These are phyloP conservation scores for Pterobdella sp. DNA, from an alignment of 2,888 invertebrate genomes.

Conservation along the genomic window DNA sequence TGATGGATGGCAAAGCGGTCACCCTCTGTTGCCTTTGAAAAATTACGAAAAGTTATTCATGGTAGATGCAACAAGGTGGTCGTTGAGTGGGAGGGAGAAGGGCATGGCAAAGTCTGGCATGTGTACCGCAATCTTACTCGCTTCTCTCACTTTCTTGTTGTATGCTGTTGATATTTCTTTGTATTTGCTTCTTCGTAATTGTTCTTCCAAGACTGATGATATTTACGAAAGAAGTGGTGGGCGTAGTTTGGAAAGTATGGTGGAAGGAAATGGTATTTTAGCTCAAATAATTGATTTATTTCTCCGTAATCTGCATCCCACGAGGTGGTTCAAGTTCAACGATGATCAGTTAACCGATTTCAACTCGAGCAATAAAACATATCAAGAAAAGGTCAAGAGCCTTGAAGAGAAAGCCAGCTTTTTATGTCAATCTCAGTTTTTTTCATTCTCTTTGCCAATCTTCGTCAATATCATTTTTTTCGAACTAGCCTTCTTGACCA, in stretches of 20 bases:
- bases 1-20: conserved; percentile 14
- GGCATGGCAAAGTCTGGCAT: conserved; percentile 39
- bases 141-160: conserved; percentile 38
- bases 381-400: conserved; percentile 27
- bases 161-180: conserved; percentile 39
- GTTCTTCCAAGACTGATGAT: not conserved
- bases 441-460: not conserved
- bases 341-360: not conserved
- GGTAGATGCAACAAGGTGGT: conserved; percentile 39
- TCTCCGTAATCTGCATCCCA: conserved; percentile 37
- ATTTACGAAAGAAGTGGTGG: conserved; percentile 25
- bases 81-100: conserved; percentile 39
- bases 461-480: conserved; percentile 29
- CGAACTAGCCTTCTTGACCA: conserved; percentile 33
- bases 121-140: conserved; percentile 39
- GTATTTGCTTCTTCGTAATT: conserved; percentile 39
- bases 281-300: conserved; percentile 38
- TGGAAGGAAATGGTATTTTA: conserved; percentile 36
- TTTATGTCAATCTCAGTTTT: not conserved
- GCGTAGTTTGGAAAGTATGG: conserved; percentile 35
- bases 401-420: conserved; percentile 23
- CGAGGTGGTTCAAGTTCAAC: conserved; percentile 31
- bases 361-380: conserved; percentile 8
- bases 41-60: conserved; percentile 40
- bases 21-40: conserved; percentile 41